Conservation (phyloP, 2,113 vertebrate species). For the Ptyas mucosa region DNA sequence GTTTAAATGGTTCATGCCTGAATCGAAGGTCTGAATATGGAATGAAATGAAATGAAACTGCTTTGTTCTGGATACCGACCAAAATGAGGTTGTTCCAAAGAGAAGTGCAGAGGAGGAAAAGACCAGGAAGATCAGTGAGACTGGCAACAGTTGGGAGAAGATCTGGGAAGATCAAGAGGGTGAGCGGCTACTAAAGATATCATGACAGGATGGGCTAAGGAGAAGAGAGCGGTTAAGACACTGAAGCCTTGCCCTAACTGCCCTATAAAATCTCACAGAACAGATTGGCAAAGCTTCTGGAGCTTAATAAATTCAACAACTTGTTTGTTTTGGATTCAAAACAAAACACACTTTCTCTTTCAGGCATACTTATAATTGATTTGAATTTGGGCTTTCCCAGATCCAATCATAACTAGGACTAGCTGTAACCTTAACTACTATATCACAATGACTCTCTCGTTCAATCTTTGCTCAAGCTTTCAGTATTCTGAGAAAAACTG, state of each 20-base stretch:
- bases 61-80: background rate
- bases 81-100: background rate
- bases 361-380: background rate
- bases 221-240: background rate
- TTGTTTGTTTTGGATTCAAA: background rate
- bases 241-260: background rate
- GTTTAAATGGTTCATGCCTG: background rate
- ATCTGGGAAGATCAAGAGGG: background rate
- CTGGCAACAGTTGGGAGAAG: background rate
- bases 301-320: background rate
- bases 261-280: background rate
- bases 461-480: background rate
- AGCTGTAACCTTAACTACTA: background rate
- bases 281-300: background rate
- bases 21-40: background rate
- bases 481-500: background rate
- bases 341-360: background rate
- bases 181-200: background rate
- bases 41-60: background rate
- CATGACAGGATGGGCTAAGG: background rate
- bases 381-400: background rate
- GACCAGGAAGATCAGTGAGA: background rate
- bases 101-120: background rate
- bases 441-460: background rate
- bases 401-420: background rate